Evolutionary conservation across 2,888 invertebrate genomes (phyloP), one percentile per base, ranked within the genome.

Genomic region (Cordilura impudica): DNA sequence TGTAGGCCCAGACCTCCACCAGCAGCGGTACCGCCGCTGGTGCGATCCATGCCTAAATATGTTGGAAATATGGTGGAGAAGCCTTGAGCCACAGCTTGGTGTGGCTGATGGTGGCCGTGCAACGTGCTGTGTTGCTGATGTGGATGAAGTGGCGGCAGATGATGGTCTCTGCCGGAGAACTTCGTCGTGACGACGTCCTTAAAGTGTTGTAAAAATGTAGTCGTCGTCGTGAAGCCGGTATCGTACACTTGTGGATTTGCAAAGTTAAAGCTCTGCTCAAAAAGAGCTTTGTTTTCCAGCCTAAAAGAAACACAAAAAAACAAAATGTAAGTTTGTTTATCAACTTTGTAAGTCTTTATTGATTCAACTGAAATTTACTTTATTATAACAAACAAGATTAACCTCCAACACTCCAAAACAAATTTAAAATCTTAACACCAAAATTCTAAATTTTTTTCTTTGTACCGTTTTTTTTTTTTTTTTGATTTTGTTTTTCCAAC

Each of bases 111-210:
- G 76, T 88, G 88, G 67, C 85, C 86, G 51, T 85, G 86, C 77
- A 80, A 66, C 65, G 85, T 83, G 79, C 84, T 85, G 83, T 88
- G 88, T 82, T 87, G 88, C 58, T 83, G 82, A 49, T 87, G 87
- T 72, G 87, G 86, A 82, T 88, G 87, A 81, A 87, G 84, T 21
- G 87, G 87, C 83, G 87, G 87, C 86, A 87, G 85, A 81, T 88
- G 88, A 66, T 88, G 88, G 78, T 88, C 87, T 78, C 88, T 83
- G 83, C 88, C 87, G 76, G 87, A 86, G 87, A 89, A 88, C 88
- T 88, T 88, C 88, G 88, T 88, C 88, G 88, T 88, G 84, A 88
- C 88, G 88, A 88, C 88, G 88, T 88, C 88, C 86, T 88, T 88
- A 82, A 88, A 88, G 83, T 88, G 88, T 86, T 88, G 88, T 86